Evolutionary conservation across 1,140 invertebrate species (phyloP).

Genomic region (Drosophila subpulchrella): DNA sequence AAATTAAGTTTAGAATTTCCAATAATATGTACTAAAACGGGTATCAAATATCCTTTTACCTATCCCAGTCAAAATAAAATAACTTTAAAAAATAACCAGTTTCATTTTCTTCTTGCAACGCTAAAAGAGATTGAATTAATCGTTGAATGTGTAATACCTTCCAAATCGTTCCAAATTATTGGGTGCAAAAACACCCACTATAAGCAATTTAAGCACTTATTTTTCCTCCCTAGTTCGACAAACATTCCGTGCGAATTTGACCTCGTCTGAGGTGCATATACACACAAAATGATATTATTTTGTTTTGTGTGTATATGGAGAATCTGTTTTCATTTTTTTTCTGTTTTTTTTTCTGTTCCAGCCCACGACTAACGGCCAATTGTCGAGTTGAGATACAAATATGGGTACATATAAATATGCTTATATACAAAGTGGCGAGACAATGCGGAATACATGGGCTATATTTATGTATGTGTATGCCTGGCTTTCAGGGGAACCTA

Average conservation of each 20-base stretch:
- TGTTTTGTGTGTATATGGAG: background rate
- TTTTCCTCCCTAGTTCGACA: slow-evolving; percentile 10
- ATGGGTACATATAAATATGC: slow-evolving; percentile 10
- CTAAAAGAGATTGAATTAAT: background rate
- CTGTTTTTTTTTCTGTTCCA: background rate
- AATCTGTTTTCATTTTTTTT: slow-evolving; percentile 17
- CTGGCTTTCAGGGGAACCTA: background rate
- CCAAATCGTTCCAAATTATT: background rate
- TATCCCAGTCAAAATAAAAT: too few species aligned
- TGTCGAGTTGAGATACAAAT: slow-evolving; percentile 31
- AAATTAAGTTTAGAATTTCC: too few species aligned
- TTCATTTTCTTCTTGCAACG: too few species aligned
- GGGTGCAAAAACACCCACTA: background rate
- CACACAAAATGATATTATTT: slow-evolving; percentile 9
- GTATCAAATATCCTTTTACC: too few species aligned
- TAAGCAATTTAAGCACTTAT: slow-evolving; percentile 1
- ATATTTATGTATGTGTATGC: background rate
- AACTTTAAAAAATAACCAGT: too few species aligned
- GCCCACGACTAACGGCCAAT: slow-evolving; percentile 25
- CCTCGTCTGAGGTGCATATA: slow-evolving; percentile 30
- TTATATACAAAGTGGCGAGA: slow-evolving; percentile 20
- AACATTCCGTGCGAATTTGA: slow-evolving; percentile 21
- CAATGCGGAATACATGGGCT: slow-evolving; percentile 19
- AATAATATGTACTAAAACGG: too few species aligned
- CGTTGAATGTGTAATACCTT: background rate